A percentile compares a stretch with the other conserved stretches of the same genome.
Conservation (phyloP, 2,888 invertebrate genomes). For the Drosophila nr. medialis region DNA sequence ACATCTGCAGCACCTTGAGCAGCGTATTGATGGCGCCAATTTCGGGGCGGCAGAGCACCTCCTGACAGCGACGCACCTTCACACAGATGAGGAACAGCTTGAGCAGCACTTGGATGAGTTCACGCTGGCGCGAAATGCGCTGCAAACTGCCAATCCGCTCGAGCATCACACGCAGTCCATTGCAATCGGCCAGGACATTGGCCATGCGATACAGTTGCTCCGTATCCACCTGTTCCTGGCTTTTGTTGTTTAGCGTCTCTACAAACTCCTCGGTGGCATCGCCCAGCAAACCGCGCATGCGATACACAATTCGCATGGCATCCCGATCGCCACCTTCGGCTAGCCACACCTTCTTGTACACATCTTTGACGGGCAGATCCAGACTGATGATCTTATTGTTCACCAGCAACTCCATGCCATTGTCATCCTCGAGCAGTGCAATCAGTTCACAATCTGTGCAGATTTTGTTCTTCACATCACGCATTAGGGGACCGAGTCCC, state of each 20-base stretch:
- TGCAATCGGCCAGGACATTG: constrained; percentile 92
- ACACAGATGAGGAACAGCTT: constrained; percentile 95
- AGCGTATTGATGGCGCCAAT: constrained; percentile 93
- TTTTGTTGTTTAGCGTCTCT: constrained; percentile 95
- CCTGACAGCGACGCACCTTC: constrained; percentile 95
- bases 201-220: constrained; percentile 97
- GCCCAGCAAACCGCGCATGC: constrained; percentile 98
- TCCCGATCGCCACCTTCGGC: constrained; percentile 96
- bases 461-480: constrained; percentile 99
- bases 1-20: constrained; percentile 93
- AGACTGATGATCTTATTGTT: constrained; percentile 99
- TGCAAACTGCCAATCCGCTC: constrained; percentile 93
- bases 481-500: constrained; percentile 98
- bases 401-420: constrained; percentile 98
- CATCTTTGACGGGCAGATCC: constrained; percentile 97
- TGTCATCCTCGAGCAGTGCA: constrained; percentile 98
- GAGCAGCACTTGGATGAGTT: constrained; percentile 94
- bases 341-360: constrained; percentile 93
- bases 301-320: constrained; percentile 98
- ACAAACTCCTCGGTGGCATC: constrained; percentile 99
- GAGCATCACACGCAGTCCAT: constrained; percentile 90
- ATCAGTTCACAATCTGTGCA: constrained; percentile 99
- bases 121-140: constrained; percentile 94
- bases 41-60: constrained; percentile 94
- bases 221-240: constrained; percentile 94